phyloP scores from a whole-genome alignment of 1,140 invertebrate genomes.

The Prorops nasuta region DNA sequence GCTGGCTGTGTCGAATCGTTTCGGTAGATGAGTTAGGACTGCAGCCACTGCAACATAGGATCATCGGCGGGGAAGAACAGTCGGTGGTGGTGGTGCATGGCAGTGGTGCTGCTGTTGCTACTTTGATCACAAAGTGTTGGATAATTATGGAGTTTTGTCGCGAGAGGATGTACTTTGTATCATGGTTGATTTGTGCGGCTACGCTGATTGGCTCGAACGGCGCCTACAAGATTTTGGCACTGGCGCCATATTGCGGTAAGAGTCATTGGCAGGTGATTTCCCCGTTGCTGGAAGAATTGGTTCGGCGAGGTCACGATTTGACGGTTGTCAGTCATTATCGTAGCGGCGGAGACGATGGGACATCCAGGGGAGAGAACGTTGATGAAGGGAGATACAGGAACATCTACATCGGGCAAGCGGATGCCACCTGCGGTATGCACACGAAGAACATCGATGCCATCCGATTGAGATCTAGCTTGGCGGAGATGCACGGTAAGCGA shows the following conservation, averaged over 20 bases:
- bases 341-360: no score
- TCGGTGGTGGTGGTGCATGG: no score
- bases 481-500: neutral
- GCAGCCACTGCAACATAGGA: no score
- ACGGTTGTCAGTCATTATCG: neutral
- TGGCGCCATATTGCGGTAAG: slow-evolving; percentile 60
- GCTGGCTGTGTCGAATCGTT: no score
- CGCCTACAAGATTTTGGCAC: slow-evolving; percentile 55
- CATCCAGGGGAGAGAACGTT: neutral
- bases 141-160: no score
- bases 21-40: no score
- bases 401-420: neutral
- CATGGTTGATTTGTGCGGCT: no score
- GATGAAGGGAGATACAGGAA: neutral
- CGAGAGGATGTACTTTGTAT: no score
- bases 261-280: slow-evolving; percentile 66
- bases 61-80: no score
- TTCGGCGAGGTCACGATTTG: neutral
- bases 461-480: neutral
- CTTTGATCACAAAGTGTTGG: no score
- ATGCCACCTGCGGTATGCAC: neutral
- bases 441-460: slow-evolving; percentile 28
- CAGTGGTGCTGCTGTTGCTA: no score
- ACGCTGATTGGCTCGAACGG: neutral
- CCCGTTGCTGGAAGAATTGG: slow-evolving; percentile 51